Conservation (phyloP, 2,113 vertebrate genomes). For the Andinoacara biseriatus region DNA sequence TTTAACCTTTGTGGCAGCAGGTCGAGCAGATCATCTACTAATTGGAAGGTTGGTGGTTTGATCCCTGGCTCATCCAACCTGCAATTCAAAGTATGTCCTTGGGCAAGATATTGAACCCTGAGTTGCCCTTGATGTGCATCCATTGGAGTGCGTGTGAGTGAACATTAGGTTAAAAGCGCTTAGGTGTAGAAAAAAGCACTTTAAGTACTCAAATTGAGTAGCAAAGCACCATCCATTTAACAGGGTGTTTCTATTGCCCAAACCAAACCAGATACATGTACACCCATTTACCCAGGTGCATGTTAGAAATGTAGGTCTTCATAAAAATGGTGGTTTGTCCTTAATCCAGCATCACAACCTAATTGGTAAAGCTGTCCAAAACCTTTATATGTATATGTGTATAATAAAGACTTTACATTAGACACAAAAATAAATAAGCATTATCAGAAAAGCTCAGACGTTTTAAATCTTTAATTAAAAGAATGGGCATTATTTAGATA, state of each 20-base stretch:
- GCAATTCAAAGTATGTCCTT: neutral
- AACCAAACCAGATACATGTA: neutral
- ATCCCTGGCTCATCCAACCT: neutral
- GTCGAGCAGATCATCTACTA: neutral
- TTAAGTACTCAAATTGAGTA: too few species aligned
- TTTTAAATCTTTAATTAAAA: neutral
- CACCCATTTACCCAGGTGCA: neutral
- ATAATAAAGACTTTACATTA: neutral
- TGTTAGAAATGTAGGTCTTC: neutral
- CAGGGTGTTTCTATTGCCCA: neutral
- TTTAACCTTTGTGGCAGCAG: neutral
- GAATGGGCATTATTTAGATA: too few species aligned
- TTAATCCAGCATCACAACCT: neutral
- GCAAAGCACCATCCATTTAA: neutral
- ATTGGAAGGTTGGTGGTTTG: neutral
- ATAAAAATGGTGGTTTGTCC: too few species aligned
- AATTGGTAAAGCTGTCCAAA: neutral
- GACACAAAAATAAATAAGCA: neutral
- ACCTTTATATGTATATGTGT: neutral
- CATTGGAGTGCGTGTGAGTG: neutral
- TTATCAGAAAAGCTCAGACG: neutral
- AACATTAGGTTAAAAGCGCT: neutral
- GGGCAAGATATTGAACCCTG: neutral
- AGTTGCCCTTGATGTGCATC: neutral
- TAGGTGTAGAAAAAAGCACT: too few species aligned